phyloP scores from a whole-genome alignment of 2,888 invertebrate genomes.

The Dioctria rufipes region DNA sequence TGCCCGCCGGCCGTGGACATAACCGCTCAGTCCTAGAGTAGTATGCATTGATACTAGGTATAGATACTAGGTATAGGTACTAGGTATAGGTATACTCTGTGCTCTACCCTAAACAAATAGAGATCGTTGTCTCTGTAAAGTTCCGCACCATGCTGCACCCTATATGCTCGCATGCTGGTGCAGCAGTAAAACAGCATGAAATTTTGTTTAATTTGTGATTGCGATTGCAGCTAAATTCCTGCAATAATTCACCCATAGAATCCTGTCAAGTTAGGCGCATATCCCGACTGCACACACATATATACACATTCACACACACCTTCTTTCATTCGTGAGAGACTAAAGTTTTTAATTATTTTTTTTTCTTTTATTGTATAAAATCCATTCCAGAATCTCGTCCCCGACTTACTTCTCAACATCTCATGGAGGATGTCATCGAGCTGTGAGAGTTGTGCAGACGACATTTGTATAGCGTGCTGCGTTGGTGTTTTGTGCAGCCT shows the following conservation, averaged over 20 bases:
- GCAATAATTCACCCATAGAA: slow-evolving; percentile 33
- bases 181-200: slow-evolving; percentile 8
- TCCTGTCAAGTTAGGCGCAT: not conserved
- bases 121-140: slow-evolving; percentile 9
- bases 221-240: slow-evolving; percentile 34
- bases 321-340: not conserved
- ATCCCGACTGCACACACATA: not conserved
- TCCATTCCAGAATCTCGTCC: not conserved
- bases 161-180: too few species aligned
- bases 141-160: not conserved
- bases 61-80: too few species aligned
- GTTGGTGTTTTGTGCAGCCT: slow-evolving; percentile 32
- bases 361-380: too few species aligned
- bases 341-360: too few species aligned
- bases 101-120: slow-evolving; percentile 27
- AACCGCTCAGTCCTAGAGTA: not conserved
- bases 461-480: slow-evolving; percentile 12
- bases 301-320: not conserved
- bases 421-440: not conserved
- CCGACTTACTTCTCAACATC: not conserved
- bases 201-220: slow-evolving; percentile 48
- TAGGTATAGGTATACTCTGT: too few species aligned
- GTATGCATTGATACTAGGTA: too few species aligned
- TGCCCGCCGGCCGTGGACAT: not conserved
- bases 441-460: not conserved